A percentile compares a stretch with the other conserved stretches of the same genome.
Conservation (phyloP, 2,113 vertebrate genomes). For the Meleagris gallopavo region DNA sequence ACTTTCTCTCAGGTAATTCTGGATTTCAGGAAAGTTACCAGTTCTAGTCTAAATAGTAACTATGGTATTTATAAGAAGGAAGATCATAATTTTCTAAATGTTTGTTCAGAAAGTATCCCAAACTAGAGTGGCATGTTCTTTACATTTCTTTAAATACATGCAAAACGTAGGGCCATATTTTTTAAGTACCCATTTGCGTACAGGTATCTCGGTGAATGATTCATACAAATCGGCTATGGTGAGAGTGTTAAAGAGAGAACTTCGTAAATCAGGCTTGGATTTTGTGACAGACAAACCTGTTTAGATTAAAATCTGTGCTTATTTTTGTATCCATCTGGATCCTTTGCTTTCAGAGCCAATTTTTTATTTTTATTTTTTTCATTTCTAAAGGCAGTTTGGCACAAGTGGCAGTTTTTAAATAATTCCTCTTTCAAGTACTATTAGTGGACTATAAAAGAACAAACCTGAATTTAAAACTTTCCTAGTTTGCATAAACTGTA, state of each 20-base stretch:
- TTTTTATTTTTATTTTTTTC: neutral
- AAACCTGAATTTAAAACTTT: neutral
- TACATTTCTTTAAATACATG: neutral
- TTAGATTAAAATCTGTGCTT: slow-evolving; percentile 43
- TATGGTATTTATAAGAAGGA: neutral
- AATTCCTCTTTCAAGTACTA: neutral
- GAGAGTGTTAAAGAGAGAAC: neutral
- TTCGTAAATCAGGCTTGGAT: neutral
- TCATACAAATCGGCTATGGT: slow-evolving; percentile 16
- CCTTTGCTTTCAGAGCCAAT: neutral
- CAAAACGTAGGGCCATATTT: neutral
- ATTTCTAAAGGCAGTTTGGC: neutral
- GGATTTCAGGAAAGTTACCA: neutral
- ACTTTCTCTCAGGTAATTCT: neutral
- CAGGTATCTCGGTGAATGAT: slow-evolving; percentile 1
- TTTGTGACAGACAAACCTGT: slow-evolving; percentile 10
- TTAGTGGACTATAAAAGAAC: neutral
- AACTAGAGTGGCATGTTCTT: neutral
- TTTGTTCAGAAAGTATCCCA: neutral
- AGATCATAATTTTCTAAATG: neutral
- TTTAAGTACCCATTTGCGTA: neutral
- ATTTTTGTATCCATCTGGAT: slow-evolving; percentile 43
- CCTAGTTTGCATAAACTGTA: neutral
- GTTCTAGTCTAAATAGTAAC: neutral
- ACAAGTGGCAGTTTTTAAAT: neutral